Evolutionary conservation across 2,797 vertebrate genomes (phyloP), one percentile per base, ranked within the genome.

Genomic region (Amniataba percoides): DNA sequence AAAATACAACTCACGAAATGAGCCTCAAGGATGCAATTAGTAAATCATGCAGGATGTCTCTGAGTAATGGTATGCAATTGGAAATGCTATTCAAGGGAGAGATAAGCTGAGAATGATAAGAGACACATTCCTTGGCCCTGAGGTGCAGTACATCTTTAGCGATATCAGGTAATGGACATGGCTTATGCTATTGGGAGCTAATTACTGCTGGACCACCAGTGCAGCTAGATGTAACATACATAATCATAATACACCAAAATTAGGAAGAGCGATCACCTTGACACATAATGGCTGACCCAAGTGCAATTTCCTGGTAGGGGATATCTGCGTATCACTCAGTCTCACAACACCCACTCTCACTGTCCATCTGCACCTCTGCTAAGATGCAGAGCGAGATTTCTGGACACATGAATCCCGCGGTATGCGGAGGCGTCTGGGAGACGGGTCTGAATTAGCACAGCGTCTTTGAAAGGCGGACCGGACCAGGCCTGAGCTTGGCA

Each of bases 381-480:
- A 18, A 60, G 58, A 66, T 0, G 8, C 49, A 61, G 71, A 75
- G 36, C 5, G 42, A 76, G 68, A 77, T 69, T 55, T 77, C 66
- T 71, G 7, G 78, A 82, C 88, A 88, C 81, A 66, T 67, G 71
- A 87, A 75, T 88, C 77, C 72, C 46, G 49, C 2, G 77, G 82
- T 68, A 91, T 88, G 75, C 12, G 1, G 46, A 36, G 67, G 69
- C 49, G 75, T 91, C 90, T 90, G 75, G 45, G 66, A 82, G 68
- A 86, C 49, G 16, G 76, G 51, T 90, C 89, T 46, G 58, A 94
- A 90, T 94, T 94, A 94, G 93, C 88, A 53, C 76, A 10, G 23
- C 27, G 76, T 80, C 87, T 82, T 81, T 68, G 82, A 81, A 69
- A 72, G 83, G 79, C 68, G 49, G 77, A 73, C 74, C 67, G 65